Evolutionary conservation across 2,113 vertebrate genomes (phyloP).

Genomic region (Aplodontia rufa): DNA sequence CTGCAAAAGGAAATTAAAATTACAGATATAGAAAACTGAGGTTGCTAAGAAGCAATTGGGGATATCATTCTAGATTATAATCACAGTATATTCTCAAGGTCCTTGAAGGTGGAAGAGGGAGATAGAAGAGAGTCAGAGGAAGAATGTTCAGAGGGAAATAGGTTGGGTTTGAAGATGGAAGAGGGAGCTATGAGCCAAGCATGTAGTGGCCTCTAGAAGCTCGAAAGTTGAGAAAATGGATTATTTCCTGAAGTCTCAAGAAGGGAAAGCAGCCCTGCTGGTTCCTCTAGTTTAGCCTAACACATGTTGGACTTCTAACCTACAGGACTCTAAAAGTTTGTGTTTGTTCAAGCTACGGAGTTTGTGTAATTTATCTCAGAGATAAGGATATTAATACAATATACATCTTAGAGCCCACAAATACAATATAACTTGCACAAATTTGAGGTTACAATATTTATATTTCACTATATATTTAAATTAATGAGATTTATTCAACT

Average conservation of each 20-base stretch:
- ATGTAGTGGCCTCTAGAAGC: neutral
- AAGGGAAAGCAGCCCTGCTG: neutral
- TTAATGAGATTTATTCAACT: conserved; percentile 8
- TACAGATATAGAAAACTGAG: neutral
- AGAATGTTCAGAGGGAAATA: neutral
- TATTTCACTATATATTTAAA: conserved; percentile 45
- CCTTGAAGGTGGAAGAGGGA: neutral
- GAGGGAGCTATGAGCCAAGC: neutral
- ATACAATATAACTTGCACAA: neutral
- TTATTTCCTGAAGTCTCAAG: neutral
- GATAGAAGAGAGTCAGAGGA: neutral
- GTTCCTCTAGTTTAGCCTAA: neutral
- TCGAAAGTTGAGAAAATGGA: neutral
- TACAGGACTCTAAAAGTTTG: neutral
- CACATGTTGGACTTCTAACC: neutral
- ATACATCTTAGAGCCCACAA: neutral
- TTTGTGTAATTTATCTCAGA: neutral
- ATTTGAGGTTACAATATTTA: conserved; percentile 29
- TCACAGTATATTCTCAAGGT: neutral
- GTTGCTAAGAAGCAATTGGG: neutral
- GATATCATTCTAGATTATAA: neutral
- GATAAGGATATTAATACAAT: neutral
- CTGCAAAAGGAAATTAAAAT: neutral
- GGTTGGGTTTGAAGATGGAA: neutral
- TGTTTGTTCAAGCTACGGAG: neutral